Base-by-base conservation (phyloP, 2,888 invertebrate genomes). In the Deroplatys truncata region DNA sequence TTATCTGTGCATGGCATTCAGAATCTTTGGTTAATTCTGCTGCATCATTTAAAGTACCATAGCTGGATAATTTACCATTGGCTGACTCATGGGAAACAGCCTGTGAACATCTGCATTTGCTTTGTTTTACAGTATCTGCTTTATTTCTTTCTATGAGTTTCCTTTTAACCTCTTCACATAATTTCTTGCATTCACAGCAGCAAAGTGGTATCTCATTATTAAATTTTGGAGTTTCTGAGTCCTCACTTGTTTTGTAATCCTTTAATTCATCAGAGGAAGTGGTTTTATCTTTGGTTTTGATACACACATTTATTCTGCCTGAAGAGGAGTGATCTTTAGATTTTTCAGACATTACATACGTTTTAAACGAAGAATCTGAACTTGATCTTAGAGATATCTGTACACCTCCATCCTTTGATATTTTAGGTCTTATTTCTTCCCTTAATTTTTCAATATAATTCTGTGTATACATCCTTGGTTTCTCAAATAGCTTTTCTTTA, bases 171-270 rank as follows among this genome's bases (percentile, higher is more conserved):
- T 72, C 20, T 72, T 72, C 20, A 72, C 16, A 72, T 5, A 83
- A 56, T 49, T 86, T 86, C 84, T 84, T 86, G 15, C 86, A 89
- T 31, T 89, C 86, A 87, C 89, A 89, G 82, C 89, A 89, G 31
- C 89, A 89, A 29, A 89, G 84, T 13, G 85, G 82, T 8, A 13
- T 56, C 25, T 56, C 31, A 3, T 43, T 13, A 49, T 84, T 88
- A 9, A 25, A 84, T 91, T 90, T 84, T 15, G 28, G 84, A 16
- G 28, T 84, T 29, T 35, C 31, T 35, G 28, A 28, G 5, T 10
- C 15, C 7, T 85, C 20, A 29, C 7, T 85, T n/a, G 15, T 43
- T 43, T 31, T 43, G n/a, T 29, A 25, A 2, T 31, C n/a, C 28
- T 20, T 84, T 28, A 29, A 13, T 13, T 29, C 28, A 29, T 28